These are phyloP conservation scores for Sanderia malayensis DNA, from an alignment of 30 jellyfish, hydroid and myxozoan genomes.

Conservation along the genomic window DNA sequence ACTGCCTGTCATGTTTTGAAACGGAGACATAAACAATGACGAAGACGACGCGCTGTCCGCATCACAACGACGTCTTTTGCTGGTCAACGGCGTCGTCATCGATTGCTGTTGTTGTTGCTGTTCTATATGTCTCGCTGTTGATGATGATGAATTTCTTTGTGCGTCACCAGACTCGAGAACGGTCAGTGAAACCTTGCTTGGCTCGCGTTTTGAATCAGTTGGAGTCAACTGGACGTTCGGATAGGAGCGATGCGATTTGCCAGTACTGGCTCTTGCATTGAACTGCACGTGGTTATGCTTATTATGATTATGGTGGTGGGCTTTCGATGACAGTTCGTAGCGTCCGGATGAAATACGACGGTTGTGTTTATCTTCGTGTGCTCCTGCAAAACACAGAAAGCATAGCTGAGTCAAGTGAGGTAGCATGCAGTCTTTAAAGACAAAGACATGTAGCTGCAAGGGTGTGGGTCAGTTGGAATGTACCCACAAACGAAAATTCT, in stretches of 20 bases:
- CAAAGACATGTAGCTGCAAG: background rate
- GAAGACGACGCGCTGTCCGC: too few relatives aligned
- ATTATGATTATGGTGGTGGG: too few relatives aligned
- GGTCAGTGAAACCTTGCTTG: slow-evolving; percentile 28
- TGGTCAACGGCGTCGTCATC: slow-evolving; percentile 26
- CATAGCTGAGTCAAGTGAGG: too few relatives aligned
- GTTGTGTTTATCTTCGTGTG: slow-evolving; percentile 28
- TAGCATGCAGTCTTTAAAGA: too few relatives aligned
- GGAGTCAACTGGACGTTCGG: slow-evolving; percentile 51
- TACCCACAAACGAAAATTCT: too few relatives aligned
- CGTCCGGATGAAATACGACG: slow-evolving; percentile 46
- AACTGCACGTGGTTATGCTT: too few relatives aligned
- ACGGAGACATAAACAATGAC: slow-evolving; percentile 79
- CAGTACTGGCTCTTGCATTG: background rate
- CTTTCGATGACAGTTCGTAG: slow-evolving; percentile 31
- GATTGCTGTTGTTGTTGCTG: too few relatives aligned
- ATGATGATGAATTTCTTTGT: background rate
- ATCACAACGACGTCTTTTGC: slow-evolving; percentile 8
- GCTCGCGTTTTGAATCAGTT: slow-evolving; percentile 12
- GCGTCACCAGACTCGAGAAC: slow-evolving; percentile 65
- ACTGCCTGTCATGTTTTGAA: slow-evolving; percentile 44
- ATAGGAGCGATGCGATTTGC: slow-evolving; percentile 21
- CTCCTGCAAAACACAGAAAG: slow-evolving; percentile 1
- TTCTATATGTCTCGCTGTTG: background rate
- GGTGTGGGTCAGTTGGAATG: too few relatives aligned